Evolutionary conservation across 1,140 invertebrate genomes (phyloP).

Genomic region (Brachionus rotundiformis): DNA sequence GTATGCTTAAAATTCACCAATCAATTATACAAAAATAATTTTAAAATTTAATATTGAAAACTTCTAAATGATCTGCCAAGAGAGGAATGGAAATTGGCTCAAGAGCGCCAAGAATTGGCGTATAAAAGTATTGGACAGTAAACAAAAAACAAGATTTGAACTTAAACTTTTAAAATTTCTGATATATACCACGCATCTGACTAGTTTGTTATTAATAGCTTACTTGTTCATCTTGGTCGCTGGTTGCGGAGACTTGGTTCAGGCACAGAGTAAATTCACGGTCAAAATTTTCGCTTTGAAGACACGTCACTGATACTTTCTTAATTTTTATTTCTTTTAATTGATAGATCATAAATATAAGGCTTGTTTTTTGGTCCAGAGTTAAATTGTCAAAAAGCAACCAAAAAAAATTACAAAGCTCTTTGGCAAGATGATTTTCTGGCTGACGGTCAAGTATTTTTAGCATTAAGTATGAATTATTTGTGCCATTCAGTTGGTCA

Average conservation of each 20-base stretch:
- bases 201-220: too few species aligned
- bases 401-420: neutral
- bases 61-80: too few species aligned
- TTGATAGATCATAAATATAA: conserved; percentile 22
- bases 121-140: too few species aligned
- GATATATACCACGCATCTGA: too few species aligned
- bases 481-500: neutral
- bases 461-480: neutral
- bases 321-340: neutral
- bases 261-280: neutral
- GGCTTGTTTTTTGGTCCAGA: neutral
- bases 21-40: too few species aligned
- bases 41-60: too few species aligned
- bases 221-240: neutral
- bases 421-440: neutral
- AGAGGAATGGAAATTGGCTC: too few species aligned
- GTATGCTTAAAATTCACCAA: too few species aligned
- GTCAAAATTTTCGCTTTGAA: neutral
- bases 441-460: neutral
- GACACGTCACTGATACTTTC: neutral
- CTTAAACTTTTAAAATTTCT: too few species aligned
- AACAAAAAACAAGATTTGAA: too few species aligned
- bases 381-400: neutral
- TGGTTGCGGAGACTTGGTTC: neutral
- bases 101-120: too few species aligned